phyloP scores from a whole-genome alignment of 2,113 vertebrate species.

The Pyrgilauda ruficollis region DNA sequence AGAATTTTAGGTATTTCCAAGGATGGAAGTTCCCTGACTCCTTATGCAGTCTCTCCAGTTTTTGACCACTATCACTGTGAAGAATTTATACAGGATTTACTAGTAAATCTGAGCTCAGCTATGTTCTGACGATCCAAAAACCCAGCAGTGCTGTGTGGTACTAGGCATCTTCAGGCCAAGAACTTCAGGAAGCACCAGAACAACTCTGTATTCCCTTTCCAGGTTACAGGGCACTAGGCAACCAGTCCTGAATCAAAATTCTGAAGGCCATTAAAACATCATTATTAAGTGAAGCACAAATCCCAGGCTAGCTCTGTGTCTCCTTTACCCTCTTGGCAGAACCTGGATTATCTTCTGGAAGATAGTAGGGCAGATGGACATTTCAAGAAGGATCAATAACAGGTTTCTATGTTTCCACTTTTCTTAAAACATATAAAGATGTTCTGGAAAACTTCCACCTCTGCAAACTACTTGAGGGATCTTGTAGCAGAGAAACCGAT shows the following conservation, averaged over 20 bases:
- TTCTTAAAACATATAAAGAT: background rate
- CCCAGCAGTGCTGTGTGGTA: accelerated
- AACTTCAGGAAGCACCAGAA: background rate
- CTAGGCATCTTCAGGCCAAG: background rate
- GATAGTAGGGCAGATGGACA: background rate
- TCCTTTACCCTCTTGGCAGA: background rate
- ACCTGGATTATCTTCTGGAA: background rate
- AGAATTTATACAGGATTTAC: background rate
- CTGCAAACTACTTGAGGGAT: background rate
- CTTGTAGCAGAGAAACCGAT: background rate
- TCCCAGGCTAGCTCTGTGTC: background rate
- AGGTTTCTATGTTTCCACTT: background rate
- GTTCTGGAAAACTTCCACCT: background rate
- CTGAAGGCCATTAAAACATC: background rate
- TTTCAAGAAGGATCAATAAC: background rate
- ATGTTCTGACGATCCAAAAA: background rate
- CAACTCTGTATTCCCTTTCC: background rate
- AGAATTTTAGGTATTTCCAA: background rate
- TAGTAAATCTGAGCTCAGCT: background rate
- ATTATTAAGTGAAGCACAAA: background rate
- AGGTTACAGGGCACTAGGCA: background rate
- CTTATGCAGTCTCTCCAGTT: background rate
- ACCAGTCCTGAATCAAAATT: background rate
- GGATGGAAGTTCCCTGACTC: background rate
- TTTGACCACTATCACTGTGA: background rate